Evolutionary conservation across 1,140 invertebrate species (phyloP).

Genomic region (Oedothorax gibbosus): DNA sequence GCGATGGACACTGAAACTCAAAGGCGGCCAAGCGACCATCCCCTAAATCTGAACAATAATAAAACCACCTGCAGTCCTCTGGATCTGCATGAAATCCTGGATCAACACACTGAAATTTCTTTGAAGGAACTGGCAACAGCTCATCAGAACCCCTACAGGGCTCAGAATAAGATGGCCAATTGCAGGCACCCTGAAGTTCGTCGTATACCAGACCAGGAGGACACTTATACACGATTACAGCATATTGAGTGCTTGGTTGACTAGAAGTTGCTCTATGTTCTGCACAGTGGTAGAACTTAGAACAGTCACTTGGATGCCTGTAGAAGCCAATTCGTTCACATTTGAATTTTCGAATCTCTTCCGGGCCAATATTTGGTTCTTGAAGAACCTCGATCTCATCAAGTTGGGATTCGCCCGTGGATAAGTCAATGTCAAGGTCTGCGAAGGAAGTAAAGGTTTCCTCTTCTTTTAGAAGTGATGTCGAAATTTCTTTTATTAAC

Average conservation of each 20-base stretch:
- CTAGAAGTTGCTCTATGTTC: slow-evolving; percentile 72
- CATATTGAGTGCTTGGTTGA: slow-evolving; percentile 79
- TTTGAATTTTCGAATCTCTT: slow-evolving; percentile 72
- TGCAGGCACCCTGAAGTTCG: slow-evolving; percentile 77
- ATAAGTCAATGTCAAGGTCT: slow-evolving; percentile 33
- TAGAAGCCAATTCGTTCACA: slow-evolving; percentile 84
- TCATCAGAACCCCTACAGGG: slow-evolving; percentile 75
- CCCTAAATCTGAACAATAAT: slow-evolving; percentile 82
- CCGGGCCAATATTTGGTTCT: slow-evolving; percentile 71
- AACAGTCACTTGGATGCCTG: slow-evolving; percentile 82
- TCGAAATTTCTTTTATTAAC: slow-evolving; percentile 48
- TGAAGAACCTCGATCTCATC: slow-evolving; percentile 72
- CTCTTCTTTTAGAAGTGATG: slow-evolving; percentile 10
- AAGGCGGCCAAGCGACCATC: slow-evolving; percentile 77
- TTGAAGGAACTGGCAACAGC: slow-evolving; percentile 74
- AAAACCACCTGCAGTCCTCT: slow-evolving; percentile 87
- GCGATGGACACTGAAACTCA: slow-evolving; percentile 86
- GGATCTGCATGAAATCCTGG: slow-evolving; percentile 82
- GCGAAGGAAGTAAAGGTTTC: slow-evolving; percentile 15
- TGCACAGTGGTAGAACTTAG: slow-evolving; percentile 84
- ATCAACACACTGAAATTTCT: slow-evolving; percentile 71
- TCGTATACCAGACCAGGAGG: slow-evolving; percentile 84
- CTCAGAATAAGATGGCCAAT: slow-evolving; percentile 82
- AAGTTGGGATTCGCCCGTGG: slow-evolving; percentile 37
- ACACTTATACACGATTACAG: slow-evolving; percentile 86